Base-by-base conservation (phyloP, 1,140 invertebrate genomes). In the Zaprionus ghesquierei region DNA sequence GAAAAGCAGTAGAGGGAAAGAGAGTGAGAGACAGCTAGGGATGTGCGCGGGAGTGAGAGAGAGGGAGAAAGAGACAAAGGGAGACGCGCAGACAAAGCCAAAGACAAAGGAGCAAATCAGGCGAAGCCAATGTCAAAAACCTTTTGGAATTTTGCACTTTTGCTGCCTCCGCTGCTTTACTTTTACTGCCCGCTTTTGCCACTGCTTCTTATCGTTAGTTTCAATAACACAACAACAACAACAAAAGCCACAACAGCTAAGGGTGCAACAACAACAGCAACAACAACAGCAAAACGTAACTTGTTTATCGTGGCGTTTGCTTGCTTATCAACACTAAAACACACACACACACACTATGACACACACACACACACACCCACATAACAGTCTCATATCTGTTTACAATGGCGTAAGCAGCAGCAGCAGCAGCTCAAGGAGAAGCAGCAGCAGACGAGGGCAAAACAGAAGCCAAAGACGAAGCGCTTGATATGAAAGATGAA, bases 301-400 rank as follows among this genome's bases (percentile, higher is more conserved):
- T 78, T 68, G 76, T 72, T 78, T 76, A 78, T 85, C 77, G 35
- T 68, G 22, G 49, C 68, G 68, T 58, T 87, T 77, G 61, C 72
- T 70, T 65, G 79, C 79, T 86, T 86, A 87, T 87, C 82, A 86
- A 62, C 56, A 61, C 72, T 75, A 75, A 64, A 73, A 65, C 44
- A 66, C 25, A 69, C 63, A 66, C 74, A 63, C 9, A 29, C 53
- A 33, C 54, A 53, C 10, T 41, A 41, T 33, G n/a, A 41, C 27
- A 61, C 31, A 66, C 73, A 63, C 49, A 56, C 56, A 59, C 51
- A 60, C 65, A 50, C n/a, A 35, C 60, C 22, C n/a, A 33, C 46
- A 85, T 56, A 70, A 62, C 29, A 35, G 22, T 33, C 63, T 61
- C 68, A 62, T 86, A 87, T 86, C 75, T 81, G 75, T 79, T 85